phyloP scores from a whole-genome alignment of 2,113 vertebrate species.

The Rattus norvegicus region GRCr8 NC_086024.1:31471001-31471500 shows the following conservation, averaged over 20 bases:
- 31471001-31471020: background rate
- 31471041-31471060: background rate
- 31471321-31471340: background rate
- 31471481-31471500: background rate
- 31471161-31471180: background rate
- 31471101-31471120: background rate
- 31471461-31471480: background rate
- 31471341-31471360: background rate
- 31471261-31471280: background rate
- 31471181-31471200: background rate
- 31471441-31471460: background rate
- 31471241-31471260: background rate
- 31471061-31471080: background rate
- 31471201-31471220: background rate
- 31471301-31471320: background rate
- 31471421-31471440: background rate
- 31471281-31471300: background rate
- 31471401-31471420: background rate
- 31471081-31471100: background rate
- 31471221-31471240: background rate
- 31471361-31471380: background rate
- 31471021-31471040: background rate
- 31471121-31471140: background rate
- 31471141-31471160: background rate
- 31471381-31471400: background rate